These are phyloP conservation scores for Microchrysa polita DNA, from an alignment of 2,888 invertebrate genomes.

Conservation along the genomic window DNA sequence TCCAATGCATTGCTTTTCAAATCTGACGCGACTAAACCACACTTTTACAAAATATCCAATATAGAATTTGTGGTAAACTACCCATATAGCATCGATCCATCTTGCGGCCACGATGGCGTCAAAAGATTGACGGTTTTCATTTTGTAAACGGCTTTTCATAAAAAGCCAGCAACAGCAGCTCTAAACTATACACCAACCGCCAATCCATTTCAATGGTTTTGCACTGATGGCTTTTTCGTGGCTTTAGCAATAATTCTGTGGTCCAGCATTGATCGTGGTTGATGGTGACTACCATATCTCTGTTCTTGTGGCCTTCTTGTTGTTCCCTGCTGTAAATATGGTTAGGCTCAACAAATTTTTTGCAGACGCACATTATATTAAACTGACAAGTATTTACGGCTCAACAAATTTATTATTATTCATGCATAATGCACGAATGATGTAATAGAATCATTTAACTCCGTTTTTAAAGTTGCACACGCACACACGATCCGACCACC, in stretches of 20 bases:
- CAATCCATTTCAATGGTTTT: background rate
- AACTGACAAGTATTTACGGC: slow-evolving; percentile 37
- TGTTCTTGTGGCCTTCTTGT: slow-evolving; percentile 27
- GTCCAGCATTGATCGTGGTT: background rate
- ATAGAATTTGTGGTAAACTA: slow-evolving; percentile 22
- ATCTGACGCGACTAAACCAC: too few species aligned
- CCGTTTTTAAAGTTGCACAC: background rate
- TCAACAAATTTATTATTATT: slow-evolving; percentile 37
- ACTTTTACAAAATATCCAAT: too few species aligned
- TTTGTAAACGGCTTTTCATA: background rate
- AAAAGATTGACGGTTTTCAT: slow-evolving; percentile 29
- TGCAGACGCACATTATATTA: background rate
- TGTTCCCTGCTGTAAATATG: background rate
- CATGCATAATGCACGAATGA: slow-evolving; percentile 39
- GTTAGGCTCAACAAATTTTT: background rate
- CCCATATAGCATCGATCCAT: background rate
- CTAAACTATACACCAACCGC: too few species aligned
- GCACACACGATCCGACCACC: slow-evolving; percentile 26
- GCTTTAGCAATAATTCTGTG: slow-evolving; percentile 20
- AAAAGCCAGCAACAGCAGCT: too few species aligned
- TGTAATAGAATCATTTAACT: slow-evolving; percentile 33
- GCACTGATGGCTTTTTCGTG: background rate
- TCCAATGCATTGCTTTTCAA: too few species aligned
- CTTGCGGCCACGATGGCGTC: slow-evolving; percentile 37
- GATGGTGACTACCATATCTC: slow-evolving; percentile 19